phyloP scores from a whole-genome alignment of 2,797 vertebrate genomes.

The Sebastes trivittatus region DNA sequence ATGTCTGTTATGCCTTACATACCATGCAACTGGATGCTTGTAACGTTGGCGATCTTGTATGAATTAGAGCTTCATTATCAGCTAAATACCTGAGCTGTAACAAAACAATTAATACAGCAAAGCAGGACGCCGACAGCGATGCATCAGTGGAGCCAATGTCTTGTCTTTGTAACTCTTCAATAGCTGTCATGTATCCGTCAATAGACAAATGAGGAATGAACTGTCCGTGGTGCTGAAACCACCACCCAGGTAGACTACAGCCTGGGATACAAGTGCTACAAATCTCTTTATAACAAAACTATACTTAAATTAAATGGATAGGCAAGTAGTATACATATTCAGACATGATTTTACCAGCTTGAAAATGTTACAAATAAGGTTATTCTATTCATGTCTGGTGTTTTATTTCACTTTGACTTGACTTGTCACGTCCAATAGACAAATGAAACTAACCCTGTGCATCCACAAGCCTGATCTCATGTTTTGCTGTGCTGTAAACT shows the following conservation, averaged over 20 bases:
- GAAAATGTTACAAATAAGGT: not conserved
- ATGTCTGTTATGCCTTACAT: not conserved
- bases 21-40: not conserved
- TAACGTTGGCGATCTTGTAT: not conserved
- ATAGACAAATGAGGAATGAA: conserved; percentile 63
- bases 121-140: not conserved
- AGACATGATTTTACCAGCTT: not conserved
- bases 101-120: not conserved
- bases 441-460: not conserved
- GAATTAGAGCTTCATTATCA: not conserved
- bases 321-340: not conserved
- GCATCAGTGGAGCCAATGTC: not conserved
- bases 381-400: not conserved
- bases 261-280: not conserved
- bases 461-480: not conserved
- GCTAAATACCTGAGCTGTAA: not conserved
- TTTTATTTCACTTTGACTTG: not conserved
- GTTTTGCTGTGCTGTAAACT: not conserved
- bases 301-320: not conserved
- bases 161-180: conserved; percentile 8
- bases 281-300: not conserved
- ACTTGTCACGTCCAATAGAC: not conserved
- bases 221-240: conserved; percentile 79
- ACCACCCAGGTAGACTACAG: conserved; percentile 44
- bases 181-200: conserved; percentile 64